phyloP scores from a whole-genome alignment of 2,888 invertebrate genomes.

The Cinara cedri region DNA sequence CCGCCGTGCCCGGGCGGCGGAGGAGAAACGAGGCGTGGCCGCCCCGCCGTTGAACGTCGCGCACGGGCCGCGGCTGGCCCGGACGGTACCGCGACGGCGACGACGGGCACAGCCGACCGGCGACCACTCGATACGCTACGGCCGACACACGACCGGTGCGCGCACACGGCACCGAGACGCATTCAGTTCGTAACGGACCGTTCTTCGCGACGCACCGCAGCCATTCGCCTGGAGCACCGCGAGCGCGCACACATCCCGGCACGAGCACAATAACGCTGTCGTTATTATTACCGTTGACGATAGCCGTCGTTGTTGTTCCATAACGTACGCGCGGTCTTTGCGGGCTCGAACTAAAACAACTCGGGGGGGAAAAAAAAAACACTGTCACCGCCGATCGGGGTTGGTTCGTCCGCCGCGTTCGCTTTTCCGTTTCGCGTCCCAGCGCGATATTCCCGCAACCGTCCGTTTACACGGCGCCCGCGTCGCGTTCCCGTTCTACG shows the following conservation, averaged over 20 bases:
- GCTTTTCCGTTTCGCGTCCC: too few species aligned
- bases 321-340: too few species aligned
- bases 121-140: neutral
- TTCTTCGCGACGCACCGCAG: constrained; percentile 29
- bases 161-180: neutral
- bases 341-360: too few species aligned
- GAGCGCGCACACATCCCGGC: too few species aligned
- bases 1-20: neutral
- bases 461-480: neutral
- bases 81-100: constrained; percentile 2
- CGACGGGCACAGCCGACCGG: constrained; percentile 13
- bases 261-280: too few species aligned
- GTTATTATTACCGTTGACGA: too few species aligned
- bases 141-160: neutral
- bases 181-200: constrained; percentile 47
- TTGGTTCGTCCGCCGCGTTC: too few species aligned
- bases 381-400: too few species aligned
- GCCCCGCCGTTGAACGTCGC: neutral
- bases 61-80: constrained; percentile 2
- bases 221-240: neutral
- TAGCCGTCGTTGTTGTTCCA: too few species aligned
- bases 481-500: neutral
- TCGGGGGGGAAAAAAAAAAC: too few species aligned
- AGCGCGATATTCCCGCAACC: too few species aligned
- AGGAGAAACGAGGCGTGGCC: constrained; percentile 36